Evolutionary conservation across 2,888 invertebrate genomes (phyloP).

Genomic region (Cheilosia scutellata): DNA sequence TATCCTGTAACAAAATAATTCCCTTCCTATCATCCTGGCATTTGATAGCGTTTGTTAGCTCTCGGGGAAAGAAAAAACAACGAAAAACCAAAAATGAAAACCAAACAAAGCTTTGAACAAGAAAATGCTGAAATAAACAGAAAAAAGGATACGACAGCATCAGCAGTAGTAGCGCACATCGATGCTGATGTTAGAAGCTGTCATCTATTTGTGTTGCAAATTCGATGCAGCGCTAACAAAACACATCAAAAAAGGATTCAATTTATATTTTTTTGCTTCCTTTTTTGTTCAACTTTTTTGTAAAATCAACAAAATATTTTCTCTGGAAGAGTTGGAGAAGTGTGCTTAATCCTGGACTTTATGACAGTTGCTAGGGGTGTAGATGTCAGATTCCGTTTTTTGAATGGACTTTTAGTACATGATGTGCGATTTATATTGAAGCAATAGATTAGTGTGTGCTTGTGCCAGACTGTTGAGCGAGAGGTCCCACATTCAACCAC

Average conservation of each 20-base stretch:
- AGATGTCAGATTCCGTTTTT: slow-evolving; percentile 33
- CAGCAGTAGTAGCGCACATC: slow-evolving; percentile 16
- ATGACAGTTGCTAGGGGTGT: slow-evolving; percentile 32
- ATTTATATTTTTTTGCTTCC: neutral
- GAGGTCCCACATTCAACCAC: too few relatives aligned
- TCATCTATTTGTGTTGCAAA: slow-evolving; percentile 73
- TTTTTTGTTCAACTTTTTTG: slow-evolving; percentile 24
- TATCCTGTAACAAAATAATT: slow-evolving; percentile 67
- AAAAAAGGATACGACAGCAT: slow-evolving; percentile 51
- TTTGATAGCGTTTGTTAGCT: slow-evolving; percentile 56
- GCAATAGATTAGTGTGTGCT: too few relatives aligned
- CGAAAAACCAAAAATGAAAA: slow-evolving; percentile 36
- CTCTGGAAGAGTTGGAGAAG: slow-evolving; percentile 13
- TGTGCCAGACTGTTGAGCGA: too few relatives aligned
- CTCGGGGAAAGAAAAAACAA: slow-evolving; percentile 21
- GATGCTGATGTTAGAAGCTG: slow-evolving; percentile 65
- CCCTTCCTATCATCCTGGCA: slow-evolving; percentile 47
- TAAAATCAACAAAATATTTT: slow-evolving; percentile 67
- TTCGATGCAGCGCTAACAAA: slow-evolving; percentile 66
- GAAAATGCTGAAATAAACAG: slow-evolving; percentile 66
- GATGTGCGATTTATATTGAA: slow-evolving; percentile 33
- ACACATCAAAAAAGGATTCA: slow-evolving; percentile 57
- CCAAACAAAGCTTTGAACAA: slow-evolving; percentile 57
- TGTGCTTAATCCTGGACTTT: slow-evolving; percentile 60
- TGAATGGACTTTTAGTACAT: slow-evolving; percentile 4